Percentiles rank a stretch among this genome's conserved stretches.
phyloP scores from a whole-genome alignment of 2,888 invertebrate species.

The Oxyteleia sp. region DNA sequence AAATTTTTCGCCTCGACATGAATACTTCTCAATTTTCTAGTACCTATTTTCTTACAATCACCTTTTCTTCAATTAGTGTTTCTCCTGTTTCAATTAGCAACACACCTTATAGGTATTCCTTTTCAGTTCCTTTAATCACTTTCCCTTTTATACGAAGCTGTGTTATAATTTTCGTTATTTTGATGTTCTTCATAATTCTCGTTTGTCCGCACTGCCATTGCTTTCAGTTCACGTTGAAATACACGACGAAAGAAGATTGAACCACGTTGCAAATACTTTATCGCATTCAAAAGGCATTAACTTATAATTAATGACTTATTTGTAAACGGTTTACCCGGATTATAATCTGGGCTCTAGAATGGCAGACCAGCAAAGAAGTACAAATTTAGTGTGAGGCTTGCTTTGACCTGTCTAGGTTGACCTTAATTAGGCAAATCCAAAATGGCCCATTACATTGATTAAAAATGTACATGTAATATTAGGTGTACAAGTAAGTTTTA shows the following conservation, averaged over 20 bases:
- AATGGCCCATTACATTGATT: too few relatives aligned
- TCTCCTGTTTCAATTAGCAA: conserved; percentile 1
- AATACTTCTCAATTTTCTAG: not conserved
- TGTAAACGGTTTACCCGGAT: too few relatives aligned
- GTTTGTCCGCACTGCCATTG: not conserved
- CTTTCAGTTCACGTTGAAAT: not conserved
- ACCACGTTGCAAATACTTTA: not conserved
- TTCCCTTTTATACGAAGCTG: conserved; percentile 3
- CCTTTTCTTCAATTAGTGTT: not conserved
- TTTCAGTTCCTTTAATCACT: conserved; percentile 17
- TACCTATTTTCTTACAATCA: conserved; percentile 9
- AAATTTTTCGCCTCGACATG: not conserved
- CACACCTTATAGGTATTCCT: not conserved
- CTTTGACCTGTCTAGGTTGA: too few relatives aligned
- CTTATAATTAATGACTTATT: too few relatives aligned
- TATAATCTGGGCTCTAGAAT: too few relatives aligned
- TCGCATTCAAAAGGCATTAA: too few relatives aligned
- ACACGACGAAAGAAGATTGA: not conserved
- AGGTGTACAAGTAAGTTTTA: too few relatives aligned
- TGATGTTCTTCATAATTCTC: not conserved
- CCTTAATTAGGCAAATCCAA: too few relatives aligned
- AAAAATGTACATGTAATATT: too few relatives aligned
- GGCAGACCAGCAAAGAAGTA: too few relatives aligned
- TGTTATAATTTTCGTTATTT: conserved; percentile 3
- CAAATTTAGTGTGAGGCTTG: too few relatives aligned